Conservation (phyloP, 2,888 invertebrate genomes). For the Byasa hedistus region DNA sequence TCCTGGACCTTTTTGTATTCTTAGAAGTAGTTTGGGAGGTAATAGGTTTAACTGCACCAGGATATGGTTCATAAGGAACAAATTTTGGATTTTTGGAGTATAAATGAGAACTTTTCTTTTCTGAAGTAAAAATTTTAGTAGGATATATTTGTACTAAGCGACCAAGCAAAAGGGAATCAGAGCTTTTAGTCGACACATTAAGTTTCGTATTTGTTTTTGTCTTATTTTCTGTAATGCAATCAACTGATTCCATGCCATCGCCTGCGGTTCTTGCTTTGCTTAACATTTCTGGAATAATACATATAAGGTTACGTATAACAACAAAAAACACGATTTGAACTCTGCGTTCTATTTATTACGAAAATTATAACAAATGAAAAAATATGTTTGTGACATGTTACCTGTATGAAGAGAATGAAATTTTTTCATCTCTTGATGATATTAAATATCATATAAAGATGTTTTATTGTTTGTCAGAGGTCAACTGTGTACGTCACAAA, state of each 20-base stretch:
- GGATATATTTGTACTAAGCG: slow-evolving; percentile 72
- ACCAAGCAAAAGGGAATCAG: slow-evolving; percentile 48
- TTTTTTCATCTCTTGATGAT: slow-evolving; percentile 46
- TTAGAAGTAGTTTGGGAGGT: slow-evolving; percentile 73
- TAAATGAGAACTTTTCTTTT: slow-evolving; percentile 76
- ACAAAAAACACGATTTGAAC: not conserved
- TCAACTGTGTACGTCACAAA: slow-evolving; percentile 14
- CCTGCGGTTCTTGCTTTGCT: slow-evolving; percentile 83
- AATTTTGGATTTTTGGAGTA: slow-evolving; percentile 88
- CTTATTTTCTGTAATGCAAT: slow-evolving; percentile 46
- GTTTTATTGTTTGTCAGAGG: too few species aligned
- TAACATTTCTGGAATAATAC: slow-evolving; percentile 55
- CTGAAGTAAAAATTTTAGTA: slow-evolving; percentile 81
- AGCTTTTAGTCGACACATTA: slow-evolving; percentile 37
- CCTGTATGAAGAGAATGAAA: slow-evolving; percentile 49
- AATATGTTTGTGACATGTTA: slow-evolving; percentile 34
- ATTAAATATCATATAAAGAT: not conserved
- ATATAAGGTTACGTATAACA: not conserved
- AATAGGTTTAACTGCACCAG: slow-evolving; percentile 90
- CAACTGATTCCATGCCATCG: slow-evolving; percentile 87
- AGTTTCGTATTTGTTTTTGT: slow-evolving; percentile 33
- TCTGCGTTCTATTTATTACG: not conserved
- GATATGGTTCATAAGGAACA: slow-evolving; percentile 93
- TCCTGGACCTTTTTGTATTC: slow-evolving; percentile 68
- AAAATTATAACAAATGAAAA: not conserved